These are phyloP conservation scores for Ophioderma brevispina DNA, from an alignment of 35 echinoderm and acorn worm species.

Conservation along the genomic window DNA sequence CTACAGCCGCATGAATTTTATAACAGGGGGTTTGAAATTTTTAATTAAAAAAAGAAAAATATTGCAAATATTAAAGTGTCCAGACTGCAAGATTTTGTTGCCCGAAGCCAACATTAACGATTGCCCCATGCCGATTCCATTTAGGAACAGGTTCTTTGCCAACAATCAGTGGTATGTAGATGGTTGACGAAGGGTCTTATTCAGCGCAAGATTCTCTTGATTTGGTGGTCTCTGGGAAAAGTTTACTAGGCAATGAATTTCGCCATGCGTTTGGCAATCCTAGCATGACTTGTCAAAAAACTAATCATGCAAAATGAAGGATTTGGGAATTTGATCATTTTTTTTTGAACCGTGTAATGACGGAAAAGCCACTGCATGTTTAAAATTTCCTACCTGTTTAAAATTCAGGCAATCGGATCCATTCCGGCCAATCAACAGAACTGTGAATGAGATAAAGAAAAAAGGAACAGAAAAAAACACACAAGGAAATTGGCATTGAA, in stretches of 20 bases:
- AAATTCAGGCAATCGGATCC: too few species aligned
- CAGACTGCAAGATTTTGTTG: slow-evolving; percentile 1
- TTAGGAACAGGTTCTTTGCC: neutral
- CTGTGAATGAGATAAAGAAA: too few species aligned
- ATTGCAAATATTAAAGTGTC: slow-evolving; percentile 50
- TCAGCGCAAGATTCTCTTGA: neutral
- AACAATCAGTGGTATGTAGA: neutral
- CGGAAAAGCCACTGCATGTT: too few species aligned
- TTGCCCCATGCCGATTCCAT: slow-evolving; percentile 73
- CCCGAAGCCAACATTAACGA: slow-evolving; percentile 49
- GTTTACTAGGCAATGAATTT: neutral
- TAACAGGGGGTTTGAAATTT: slow-evolving; percentile 87
- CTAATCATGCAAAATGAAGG: too few species aligned
- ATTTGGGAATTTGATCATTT: too few species aligned
- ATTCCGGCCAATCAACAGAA: too few species aligned
- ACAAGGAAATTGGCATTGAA: too few species aligned
- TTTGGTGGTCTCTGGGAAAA: neutral
- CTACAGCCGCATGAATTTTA: slow-evolving; percentile 66
- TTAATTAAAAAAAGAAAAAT: slow-evolving; percentile 79
- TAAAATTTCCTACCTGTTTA: too few species aligned
- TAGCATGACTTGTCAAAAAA: neutral
- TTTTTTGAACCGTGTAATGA: too few species aligned
- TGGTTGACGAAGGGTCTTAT: neutral
- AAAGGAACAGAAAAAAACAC: too few species aligned
- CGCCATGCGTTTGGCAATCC: neutral